phyloP scores from a whole-genome alignment of 2,113 vertebrate genomes.

The Halichoerus grypus region DNA sequence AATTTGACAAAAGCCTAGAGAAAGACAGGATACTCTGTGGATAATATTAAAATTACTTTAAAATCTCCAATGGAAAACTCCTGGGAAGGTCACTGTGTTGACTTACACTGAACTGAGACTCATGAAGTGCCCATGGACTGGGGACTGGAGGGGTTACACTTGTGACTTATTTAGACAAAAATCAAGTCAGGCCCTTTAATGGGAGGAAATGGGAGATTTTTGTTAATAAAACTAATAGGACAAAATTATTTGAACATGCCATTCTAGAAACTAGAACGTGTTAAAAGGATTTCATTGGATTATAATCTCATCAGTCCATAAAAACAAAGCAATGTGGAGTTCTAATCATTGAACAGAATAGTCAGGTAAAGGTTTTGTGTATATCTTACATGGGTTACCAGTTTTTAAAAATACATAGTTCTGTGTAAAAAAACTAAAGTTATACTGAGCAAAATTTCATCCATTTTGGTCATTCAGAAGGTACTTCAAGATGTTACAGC shows the following conservation, averaged over 20 bases:
- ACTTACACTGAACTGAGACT: background rate
- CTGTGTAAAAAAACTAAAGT: conserved; percentile 52
- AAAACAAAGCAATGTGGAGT: background rate
- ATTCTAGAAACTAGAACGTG: conserved; percentile 43
- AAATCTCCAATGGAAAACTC: background rate
- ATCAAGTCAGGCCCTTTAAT: background rate
- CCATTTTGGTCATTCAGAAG: conserved; percentile 35
- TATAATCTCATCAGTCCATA: conserved; percentile 33
- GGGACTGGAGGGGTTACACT: background rate
- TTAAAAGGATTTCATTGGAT: conserved; percentile 45
- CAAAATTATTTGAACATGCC: background rate
- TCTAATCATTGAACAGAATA: conserved; percentile 36
- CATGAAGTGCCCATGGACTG: background rate
- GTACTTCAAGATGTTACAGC: conserved; percentile 27
- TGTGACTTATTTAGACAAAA: conserved; percentile 10
- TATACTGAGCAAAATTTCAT: conserved; percentile 37
- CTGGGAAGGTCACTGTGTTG: background rate
- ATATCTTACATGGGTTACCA: conserved; percentile 1
- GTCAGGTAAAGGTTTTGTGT: conserved; percentile 51
- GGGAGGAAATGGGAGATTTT: background rate
- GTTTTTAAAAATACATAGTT: conserved; percentile 32
- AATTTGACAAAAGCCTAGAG: conserved; percentile 5
- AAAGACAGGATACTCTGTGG: background rate
- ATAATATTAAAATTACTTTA: background rate
- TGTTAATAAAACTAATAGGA: background rate